A percentile compares a stretch with the other conserved stretches of the same genome.
These are phyloP conservation scores for Umimayanthus chanpuru DNA, from an alignment of 92 coral and sea anemone genomes.

Conservation along the genomic window DNA sequence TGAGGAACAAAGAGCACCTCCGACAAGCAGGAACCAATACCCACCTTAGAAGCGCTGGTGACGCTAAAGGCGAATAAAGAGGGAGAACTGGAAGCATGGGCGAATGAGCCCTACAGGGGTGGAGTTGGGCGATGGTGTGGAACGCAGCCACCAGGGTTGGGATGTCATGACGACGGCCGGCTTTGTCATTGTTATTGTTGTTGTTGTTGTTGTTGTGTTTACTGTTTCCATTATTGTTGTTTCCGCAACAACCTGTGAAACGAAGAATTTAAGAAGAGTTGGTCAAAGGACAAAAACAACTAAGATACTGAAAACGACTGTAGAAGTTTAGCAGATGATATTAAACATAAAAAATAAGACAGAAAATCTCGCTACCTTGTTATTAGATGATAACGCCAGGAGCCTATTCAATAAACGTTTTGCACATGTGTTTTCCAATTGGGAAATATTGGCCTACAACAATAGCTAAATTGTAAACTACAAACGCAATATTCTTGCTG, in stretches of 20 bases:
- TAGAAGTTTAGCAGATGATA: no score
- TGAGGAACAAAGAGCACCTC: no score
- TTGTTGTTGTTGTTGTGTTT: background rate
- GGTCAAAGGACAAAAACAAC: no score
- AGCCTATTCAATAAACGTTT: no score
- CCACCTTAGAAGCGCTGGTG: slow-evolving; percentile 16
- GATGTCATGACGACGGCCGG: slow-evolving; percentile 15
- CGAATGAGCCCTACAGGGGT: background rate
- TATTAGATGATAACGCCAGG: no score
- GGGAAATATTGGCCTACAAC: no score
- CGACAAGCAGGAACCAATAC: background rate
- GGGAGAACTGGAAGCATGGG: slow-evolving; percentile 33
- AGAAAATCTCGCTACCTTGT: no score
- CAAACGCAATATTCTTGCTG: no score
- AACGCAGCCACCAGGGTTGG: slow-evolving; percentile 13
- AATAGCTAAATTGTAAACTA: no score
- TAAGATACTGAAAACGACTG: no score
- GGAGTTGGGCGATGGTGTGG: slow-evolving; percentile 1
- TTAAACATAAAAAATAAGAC: no score
- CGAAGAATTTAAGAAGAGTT: background rate
- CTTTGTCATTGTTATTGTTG: background rate
- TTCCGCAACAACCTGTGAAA: slow-evolving; percentile 22
- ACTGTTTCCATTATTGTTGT: background rate
- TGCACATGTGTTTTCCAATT: no score
- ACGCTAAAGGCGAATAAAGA: slow-evolving; percentile 3